Evolutionary conservation across 2,797 vertebrate species (phyloP).

Genomic region (Clarias laeviceps): DNA sequence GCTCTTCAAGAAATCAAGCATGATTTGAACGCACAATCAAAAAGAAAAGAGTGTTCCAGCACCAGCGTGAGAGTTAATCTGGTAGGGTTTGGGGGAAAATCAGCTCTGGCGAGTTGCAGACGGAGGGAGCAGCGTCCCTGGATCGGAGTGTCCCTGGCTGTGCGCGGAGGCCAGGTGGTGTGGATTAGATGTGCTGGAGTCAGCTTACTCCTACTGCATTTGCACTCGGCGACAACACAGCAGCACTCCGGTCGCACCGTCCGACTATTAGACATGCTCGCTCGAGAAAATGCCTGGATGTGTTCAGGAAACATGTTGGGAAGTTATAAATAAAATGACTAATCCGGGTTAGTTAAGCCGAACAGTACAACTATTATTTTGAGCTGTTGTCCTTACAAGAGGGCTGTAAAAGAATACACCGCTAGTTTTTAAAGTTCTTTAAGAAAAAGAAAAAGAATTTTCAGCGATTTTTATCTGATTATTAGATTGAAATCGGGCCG

Average conservation of each 20-base stretch:
- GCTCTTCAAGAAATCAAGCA: too few relatives aligned
- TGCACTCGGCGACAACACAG: slow-evolving; percentile 9
- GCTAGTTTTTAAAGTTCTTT: background rate
- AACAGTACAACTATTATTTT: background rate
- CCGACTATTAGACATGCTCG: background rate
- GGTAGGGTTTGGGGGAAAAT: slow-evolving; percentile 38
- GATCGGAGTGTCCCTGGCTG: slow-evolving; percentile 34
- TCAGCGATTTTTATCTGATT: slow-evolving; percentile 9
- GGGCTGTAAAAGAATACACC: background rate
- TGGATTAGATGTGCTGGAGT: slow-evolving; percentile 57
- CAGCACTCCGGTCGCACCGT: background rate
- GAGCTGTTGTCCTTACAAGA: background rate
- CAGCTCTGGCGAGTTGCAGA: slow-evolving; percentile 33
- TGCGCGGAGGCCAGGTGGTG: slow-evolving; percentile 52
- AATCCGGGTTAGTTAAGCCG: background rate
- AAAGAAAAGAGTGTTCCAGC: slow-evolving; percentile 41
- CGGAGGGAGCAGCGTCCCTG: slow-evolving; percentile 26
- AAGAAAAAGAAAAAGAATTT: slow-evolving; percentile 13
- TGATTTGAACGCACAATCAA: background rate
- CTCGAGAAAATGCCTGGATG: background rate
- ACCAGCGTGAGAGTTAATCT: slow-evolving; percentile 34
- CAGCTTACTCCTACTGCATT: slow-evolving; percentile 39
- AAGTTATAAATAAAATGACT: background rate
- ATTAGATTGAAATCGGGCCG: background rate
- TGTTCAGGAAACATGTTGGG: background rate